Evolutionary conservation across 2,888 invertebrate genomes (phyloP).

Genomic region (Clostera curtula): DNA sequence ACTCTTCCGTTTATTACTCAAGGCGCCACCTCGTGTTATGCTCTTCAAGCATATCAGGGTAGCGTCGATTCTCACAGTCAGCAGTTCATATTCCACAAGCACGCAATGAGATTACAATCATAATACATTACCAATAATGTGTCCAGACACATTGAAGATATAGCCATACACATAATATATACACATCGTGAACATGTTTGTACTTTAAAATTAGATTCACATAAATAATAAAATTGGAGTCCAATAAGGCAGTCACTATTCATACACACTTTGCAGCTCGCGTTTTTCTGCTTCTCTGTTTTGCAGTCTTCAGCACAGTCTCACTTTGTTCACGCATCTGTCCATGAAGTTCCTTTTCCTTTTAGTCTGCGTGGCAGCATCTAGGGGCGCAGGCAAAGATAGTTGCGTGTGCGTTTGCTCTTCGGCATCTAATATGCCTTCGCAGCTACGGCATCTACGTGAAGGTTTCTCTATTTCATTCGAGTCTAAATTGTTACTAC

Average conservation of each 20-base stretch:
- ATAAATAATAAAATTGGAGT: conserved; percentile 53
- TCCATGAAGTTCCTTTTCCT: conserved; percentile 89
- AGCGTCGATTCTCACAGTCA: conserved; percentile 37
- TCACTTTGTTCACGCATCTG: conserved; percentile 87
- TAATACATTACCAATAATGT: conserved; percentile 50
- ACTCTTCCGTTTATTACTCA: conserved; percentile 32
- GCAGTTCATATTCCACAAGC: conserved; percentile 40
- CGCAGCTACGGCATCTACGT: conserved; percentile 76
- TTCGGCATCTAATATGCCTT: conserved; percentile 74
- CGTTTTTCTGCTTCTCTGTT: conserved; percentile 19
- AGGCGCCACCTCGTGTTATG: conserved; percentile 54
- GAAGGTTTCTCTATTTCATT: conserved; percentile 45
- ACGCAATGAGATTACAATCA: conserved; percentile 69
- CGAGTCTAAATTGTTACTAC: conserved; percentile 52
- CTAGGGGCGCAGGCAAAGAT: conserved; percentile 74
- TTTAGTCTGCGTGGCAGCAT: conserved; percentile 76
- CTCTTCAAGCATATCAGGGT: conserved; percentile 63
- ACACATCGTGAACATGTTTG: conserved; percentile 69
- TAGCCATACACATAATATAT: conserved; percentile 64
- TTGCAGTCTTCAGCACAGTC: conserved; percentile 77
- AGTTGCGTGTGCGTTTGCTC: conserved; percentile 70
- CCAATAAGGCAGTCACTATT: conserved; percentile 53
- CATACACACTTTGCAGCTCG: conserved; percentile 61
- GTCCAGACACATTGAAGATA: conserved; percentile 40
- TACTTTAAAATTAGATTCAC: conserved; percentile 67